A percentile compares a stretch with the other conserved stretches of the same genome.
These are phyloP conservation scores for Brachyptera risi DNA, from an alignment of 2,888 invertebrate species.

Conservation along the genomic window DNA sequence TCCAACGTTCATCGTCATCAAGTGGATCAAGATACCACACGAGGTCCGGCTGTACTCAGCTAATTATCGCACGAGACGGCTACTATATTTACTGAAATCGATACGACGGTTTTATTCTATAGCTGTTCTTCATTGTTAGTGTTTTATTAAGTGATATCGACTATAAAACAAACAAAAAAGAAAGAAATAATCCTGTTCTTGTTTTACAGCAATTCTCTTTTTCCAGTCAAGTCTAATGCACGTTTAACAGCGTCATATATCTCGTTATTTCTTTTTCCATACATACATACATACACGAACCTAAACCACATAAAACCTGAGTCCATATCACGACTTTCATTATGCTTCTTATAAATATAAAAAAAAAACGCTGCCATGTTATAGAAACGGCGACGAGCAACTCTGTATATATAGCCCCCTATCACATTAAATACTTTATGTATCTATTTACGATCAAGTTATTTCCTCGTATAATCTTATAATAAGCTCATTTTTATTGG, in stretches of 20 bases:
- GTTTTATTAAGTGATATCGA: too few species aligned
- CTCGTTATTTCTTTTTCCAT: too few species aligned
- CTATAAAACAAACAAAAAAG: neutral
- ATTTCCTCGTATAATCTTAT: constrained; percentile 31
- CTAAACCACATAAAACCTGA: constrained; percentile 32
- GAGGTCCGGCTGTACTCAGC: too few species aligned
- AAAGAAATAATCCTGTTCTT: too few species aligned
- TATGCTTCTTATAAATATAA: constrained; percentile 21
- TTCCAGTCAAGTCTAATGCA: constrained; percentile 30
- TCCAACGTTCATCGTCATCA: too few species aligned
- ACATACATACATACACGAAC: neutral
- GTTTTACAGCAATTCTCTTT: neutral
- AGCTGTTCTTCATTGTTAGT: too few species aligned
- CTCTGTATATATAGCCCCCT: constrained; percentile 32
- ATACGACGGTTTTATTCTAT: too few species aligned
- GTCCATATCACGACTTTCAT: constrained; percentile 31
- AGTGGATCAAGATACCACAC: too few species aligned
- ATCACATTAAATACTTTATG: constrained; percentile 33
- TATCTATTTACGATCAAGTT: constrained; percentile 38
- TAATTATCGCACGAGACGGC: too few species aligned
- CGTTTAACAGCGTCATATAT: constrained; percentile 33
- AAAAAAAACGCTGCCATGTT: constrained; percentile 34
- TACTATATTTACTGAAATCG: too few species aligned
- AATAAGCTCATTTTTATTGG: constrained; percentile 32
- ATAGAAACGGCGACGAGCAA: constrained; percentile 34